Evolutionary conservation across 2,888 invertebrate species (phyloP).

Genomic region (Drosophila maculinotata): DNA sequence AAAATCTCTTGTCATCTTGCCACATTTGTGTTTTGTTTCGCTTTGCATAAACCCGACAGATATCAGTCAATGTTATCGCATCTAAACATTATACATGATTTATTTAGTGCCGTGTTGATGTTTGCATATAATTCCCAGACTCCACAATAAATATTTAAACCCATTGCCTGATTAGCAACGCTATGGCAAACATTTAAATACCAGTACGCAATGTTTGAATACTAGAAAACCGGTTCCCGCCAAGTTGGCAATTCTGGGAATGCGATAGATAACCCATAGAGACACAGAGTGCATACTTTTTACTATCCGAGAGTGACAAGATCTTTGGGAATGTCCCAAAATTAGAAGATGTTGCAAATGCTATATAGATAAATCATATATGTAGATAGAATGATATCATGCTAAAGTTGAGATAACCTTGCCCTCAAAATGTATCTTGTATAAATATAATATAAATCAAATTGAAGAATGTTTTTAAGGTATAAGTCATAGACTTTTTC

Average conservation of each 20-base stretch:
- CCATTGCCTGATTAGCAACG: neutral
- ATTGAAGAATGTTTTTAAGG: no score
- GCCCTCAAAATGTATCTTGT: neutral
- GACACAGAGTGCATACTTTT: neutral
- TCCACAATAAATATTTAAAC: constrained; percentile 27
- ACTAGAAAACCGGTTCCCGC: neutral
- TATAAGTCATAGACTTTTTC: no score
- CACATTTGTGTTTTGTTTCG: neutral
- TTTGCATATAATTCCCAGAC: constrained; percentile 31
- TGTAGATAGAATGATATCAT: neutral
- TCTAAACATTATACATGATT: constrained; percentile 22
- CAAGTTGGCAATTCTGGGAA: neutral
- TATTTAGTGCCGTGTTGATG: constrained; percentile 22
- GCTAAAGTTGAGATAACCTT: neutral
- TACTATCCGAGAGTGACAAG: neutral
- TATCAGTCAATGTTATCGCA: constrained; percentile 14
- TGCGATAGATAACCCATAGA: constrained; percentile 8
- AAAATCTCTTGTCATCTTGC: neutral
- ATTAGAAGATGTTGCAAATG: neutral
- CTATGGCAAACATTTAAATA: constrained; percentile 5
- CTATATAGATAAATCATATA: neutral
- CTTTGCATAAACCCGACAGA: neutral
- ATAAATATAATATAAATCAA: no score
- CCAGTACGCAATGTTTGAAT: neutral
- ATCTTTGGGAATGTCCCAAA: constrained; percentile 8